These are phyloP conservation scores for Gari tellinella DNA, from an alignment of 2,888 invertebrate genomes.

Conservation along the genomic window DNA sequence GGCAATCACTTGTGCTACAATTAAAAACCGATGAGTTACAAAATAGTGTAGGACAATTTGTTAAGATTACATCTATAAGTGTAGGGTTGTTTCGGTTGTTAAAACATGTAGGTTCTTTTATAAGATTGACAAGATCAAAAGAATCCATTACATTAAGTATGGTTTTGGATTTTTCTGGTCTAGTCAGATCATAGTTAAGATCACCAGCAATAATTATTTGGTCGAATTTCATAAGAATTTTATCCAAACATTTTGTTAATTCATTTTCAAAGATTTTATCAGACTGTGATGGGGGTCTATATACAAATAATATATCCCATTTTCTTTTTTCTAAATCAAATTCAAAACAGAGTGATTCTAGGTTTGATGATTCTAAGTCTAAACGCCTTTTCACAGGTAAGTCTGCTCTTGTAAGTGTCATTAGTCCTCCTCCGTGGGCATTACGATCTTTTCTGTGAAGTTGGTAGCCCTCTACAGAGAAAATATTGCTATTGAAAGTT, in stretches of 20 bases:
- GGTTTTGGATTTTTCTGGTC: not conserved
- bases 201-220: conserved; percentile 5
- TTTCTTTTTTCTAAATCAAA: conserved; percentile 9
- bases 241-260: conserved; percentile 4
- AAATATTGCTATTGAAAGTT: conserved; percentile 11
- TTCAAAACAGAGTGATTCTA: conserved; percentile 31
- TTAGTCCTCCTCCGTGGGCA: conserved; percentile 10
- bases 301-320: conserved; percentile 6
- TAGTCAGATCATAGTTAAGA: conserved; percentile 7
- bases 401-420: conserved; percentile 5
- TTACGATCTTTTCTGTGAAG: conserved; percentile 12
- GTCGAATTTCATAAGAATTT: conserved; percentile 7
- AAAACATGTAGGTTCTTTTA: conserved; percentile 16
- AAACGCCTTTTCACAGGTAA: conserved; percentile 13
- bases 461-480: conserved; percentile 10
- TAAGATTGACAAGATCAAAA: conserved; percentile 11
- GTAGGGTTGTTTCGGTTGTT: not conserved
- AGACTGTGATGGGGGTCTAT: conserved; percentile 6
- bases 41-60: not conserved
- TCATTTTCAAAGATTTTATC: conserved; percentile 1
- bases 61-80: conserved; percentile 15
- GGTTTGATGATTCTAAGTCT: conserved; percentile 3
- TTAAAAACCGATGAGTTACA: too few species aligned
- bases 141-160: conserved; percentile 9
- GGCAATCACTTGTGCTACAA: conserved; percentile 28